Base-by-base conservation (phyloP, 2,113 vertebrate genomes). In the Zosterops japonicus region DNA sequence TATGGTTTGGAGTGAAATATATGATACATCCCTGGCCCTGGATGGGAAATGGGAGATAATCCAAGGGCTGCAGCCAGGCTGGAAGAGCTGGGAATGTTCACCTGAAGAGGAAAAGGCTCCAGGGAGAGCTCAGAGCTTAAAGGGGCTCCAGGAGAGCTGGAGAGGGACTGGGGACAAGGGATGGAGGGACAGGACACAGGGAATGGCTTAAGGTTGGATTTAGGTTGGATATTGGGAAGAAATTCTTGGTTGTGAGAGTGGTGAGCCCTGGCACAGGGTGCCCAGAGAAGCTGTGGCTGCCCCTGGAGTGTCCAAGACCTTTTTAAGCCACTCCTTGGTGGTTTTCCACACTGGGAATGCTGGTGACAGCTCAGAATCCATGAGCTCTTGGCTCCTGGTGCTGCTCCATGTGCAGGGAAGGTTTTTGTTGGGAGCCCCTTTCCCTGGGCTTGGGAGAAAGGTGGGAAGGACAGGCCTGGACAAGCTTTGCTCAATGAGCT, bases 281-380 rank as follows among this genome's bases (percentile, higher is more conserved):
- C 47, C 23, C 47, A 49, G 47, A 14, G 12, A 13, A 24, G 23
- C 47, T 47, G 35, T 72, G 76, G 31, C 29, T 88, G 42, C 4
- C 31, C 47, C 57, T 14, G 60, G 31, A 87, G 36, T 59, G 60
- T 2, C 22, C 44, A 19, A 22, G 11, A 12, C 3, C 11, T 74
- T 8, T 50, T 15, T 3, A 29, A 44, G 46, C n/a, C 27, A 24
- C 33, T 29, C 49, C 56, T 61, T 1, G 3, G 31, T 33, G 71
- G 8, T 18, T 63, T 71, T 25, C 67, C 75, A 12, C 1, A 0
- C 0, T 55, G 44, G 53, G 52, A 47, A n/a, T 31, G 47, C 8
- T 12, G 1, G 25, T 2, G 52, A 2, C 7, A 31, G 53, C 39
- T 52, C 0, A 28, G 50, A 52, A 17, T 27, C 9, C 27, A 28